Evolutionary conservation across 2,888 invertebrate species (phyloP), one percentile per base, ranked within the genome.

Genomic region (Aphodius sticticus): DNA sequence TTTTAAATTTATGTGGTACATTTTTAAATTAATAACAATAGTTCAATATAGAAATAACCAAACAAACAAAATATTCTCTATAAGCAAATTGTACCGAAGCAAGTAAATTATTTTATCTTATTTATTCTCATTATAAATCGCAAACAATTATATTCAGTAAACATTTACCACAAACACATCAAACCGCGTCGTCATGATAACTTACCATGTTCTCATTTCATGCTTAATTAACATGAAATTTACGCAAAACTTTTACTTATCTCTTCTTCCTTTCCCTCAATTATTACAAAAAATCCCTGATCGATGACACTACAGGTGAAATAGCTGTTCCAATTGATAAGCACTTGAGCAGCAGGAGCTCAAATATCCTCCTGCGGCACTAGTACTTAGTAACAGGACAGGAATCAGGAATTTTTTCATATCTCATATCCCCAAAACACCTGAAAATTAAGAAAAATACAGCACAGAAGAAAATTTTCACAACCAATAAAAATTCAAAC

Each of bases 301-400:
- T 3, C 26, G 26, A 2, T 12, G 53, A 53, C 12, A 53, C 12
- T 53, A 53, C 53, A 53, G 53, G 53, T 53, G 53, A 72, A 71
- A 76, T 80, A 83, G 82, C 86, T 86, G 86, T 85, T 86, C 89
- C 89, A 91, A 92, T 95, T 95, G 95, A 95, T 95, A 95, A 95
- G 95, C 95, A 95, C 95, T 95, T 93, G 95, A 94, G 95, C 95
- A 95, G 95, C 95, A 95, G 95, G 95, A 95, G 95, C 93, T 89
- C 86, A 87, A 89, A 91, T 91, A 92, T 92, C 94, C 95, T 95
- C 95, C 95, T 95, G 95, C 95, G 95, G 95, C 95, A 95, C 95
- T 95, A 95, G 95, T 95, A 95, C 95, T 95, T 95, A 95, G 95
- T 92, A 95, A 95, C 94, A 95, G 93, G 93, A 84, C 53, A 53